Base-by-base conservation (phyloP, 53 echinoderm and acorn worm genomes). In the Pentamera pediparva region DNA sequence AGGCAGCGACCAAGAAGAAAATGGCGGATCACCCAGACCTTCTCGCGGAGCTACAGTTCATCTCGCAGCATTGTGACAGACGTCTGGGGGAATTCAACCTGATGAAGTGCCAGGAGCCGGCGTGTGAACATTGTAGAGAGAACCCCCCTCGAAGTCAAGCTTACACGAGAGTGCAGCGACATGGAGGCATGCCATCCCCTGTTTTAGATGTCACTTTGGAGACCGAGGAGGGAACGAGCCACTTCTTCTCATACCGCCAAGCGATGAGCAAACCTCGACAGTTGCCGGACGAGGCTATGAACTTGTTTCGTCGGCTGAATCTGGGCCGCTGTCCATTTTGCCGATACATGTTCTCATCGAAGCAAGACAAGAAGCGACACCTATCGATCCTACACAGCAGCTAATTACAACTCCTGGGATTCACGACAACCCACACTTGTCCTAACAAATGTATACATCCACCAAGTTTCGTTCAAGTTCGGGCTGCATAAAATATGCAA, bases 261-360 rank as follows among this genome's bases (percentile, higher is more conserved):
- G 59, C 59, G 5, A 26, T 59, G 7, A 59, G 32, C 29, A 59
- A 59, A 59, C 28, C 32, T 18, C 32, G 59, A 32, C 62, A 62
- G 37, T 38, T 38, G 21, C 19, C 62, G 24, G 38, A 62, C 37
- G 62, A 62, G 39, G 2, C 20, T 19, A 62, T 62, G 62, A 18
- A 62, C 35, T 38, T 62, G n/a, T 62, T 35, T 22, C 35, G 37
- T 35, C 37, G 20, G 1, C 62, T 62, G 2, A 62, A 62, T 37
- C 62, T 62, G 62, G 62, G 62, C n/a, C 62, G 38, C n/a, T 62
- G 62, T 24, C 19, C 36, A 5, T 9, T 37, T n/a, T 62, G 62
- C 21, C 18, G 37, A 20, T 37, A 62, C 62, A 8, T 62, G n/a
- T 62, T 62, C 21, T 37, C 62, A n/a, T 62, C 37, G 0, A 62